These are phyloP conservation scores for Sinosuthora webbiana DNA, from an alignment of 2,113 vertebrate species.

Conservation along the genomic window DNA sequence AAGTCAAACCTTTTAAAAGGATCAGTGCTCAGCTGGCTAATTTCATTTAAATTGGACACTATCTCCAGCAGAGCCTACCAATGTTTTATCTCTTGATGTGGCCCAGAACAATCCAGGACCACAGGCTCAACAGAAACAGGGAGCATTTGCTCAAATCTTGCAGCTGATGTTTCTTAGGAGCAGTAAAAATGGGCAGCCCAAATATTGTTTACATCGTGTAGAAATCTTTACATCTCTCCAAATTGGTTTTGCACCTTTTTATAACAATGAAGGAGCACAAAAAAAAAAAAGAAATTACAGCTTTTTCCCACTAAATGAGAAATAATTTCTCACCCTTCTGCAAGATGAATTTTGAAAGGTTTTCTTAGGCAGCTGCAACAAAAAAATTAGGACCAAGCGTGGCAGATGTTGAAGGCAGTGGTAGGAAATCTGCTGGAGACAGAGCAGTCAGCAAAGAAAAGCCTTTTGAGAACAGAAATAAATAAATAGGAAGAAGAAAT, in stretches of 20 bases:
- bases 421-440: not conserved
- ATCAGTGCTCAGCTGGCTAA: slow-evolving; percentile 29
- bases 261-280: not conserved
- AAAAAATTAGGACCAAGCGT: not conserved
- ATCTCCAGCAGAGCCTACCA: slow-evolving; percentile 49
- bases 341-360: not conserved
- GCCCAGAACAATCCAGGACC: not conserved
- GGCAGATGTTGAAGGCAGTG: not conserved
- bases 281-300: no score
- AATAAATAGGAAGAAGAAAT: not conserved
- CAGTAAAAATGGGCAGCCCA: not conserved
- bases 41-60: slow-evolving; percentile 43
- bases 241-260: not conserved
- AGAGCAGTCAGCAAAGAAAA: not conserved
- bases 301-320: not conserved
- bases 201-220: not conserved
- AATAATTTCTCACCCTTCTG: not conserved
- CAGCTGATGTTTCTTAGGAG: not conserved
- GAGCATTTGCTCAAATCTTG: not conserved
- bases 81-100: not conserved
- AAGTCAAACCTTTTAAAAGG: slow-evolving; percentile 33
- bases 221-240: not conserved
- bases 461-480: not conserved
- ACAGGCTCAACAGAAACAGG: not conserved
- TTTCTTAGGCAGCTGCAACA: not conserved